Conservation (phyloP, 2,113 vertebrate species). For the Boulengeromyrus knoepffleri region DNA sequence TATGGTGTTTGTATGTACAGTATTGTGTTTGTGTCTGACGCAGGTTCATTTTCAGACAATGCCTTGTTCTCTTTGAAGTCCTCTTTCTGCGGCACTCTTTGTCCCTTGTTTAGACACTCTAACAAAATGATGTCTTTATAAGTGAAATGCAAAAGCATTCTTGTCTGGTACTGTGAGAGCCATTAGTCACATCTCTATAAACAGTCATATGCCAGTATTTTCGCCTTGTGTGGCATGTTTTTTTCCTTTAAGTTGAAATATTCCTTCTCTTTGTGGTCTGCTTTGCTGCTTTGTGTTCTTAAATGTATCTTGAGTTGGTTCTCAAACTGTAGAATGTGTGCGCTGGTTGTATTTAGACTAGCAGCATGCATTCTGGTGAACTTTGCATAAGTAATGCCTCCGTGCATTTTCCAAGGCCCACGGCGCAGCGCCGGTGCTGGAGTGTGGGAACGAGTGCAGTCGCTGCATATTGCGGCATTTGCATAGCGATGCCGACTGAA, state of each 20-base stretch:
- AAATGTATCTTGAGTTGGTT: not conserved
- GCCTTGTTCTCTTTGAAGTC: not conserved
- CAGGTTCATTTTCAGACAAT: not conserved
- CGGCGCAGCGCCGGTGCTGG: not conserved
- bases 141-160: not conserved
- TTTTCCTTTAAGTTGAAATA: not conserved
- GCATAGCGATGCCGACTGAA: not conserved
- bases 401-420: not conserved
- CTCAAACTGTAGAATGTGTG: not conserved
- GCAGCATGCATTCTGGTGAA: not conserved
- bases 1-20: not conserved
- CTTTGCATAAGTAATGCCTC: constrained; percentile 3
- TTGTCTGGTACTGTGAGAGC: not conserved
- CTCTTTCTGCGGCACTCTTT: not conserved
- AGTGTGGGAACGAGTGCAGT: not conserved
- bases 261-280: not conserved
- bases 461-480: not conserved
- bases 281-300: not conserved
- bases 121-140: not conserved
- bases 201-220: not conserved
- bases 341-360: not conserved
- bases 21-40: not conserved
- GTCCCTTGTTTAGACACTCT: not conserved
- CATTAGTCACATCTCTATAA: not conserved
- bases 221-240: not conserved